Evolutionary conservation across 2,797 vertebrate genomes (phyloP).

Genomic region (Myotis daubentonii): DNA sequence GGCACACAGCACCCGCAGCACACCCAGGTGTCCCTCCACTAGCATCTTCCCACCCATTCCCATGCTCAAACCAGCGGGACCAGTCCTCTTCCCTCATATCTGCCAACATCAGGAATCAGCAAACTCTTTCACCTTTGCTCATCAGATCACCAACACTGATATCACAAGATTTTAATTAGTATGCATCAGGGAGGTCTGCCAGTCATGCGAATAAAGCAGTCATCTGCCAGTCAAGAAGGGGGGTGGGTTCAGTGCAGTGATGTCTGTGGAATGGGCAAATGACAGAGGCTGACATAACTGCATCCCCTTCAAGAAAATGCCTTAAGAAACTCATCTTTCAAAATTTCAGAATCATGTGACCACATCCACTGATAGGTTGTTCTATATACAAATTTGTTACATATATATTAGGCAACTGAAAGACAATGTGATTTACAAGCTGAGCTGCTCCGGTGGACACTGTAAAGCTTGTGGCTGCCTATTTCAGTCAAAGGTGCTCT

Average conservation of each 20-base stretch:
- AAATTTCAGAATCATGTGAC: background rate
- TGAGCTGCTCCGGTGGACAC: background rate
- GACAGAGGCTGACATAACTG: background rate
- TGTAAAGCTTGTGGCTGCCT: background rate
- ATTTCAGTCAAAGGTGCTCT: background rate
- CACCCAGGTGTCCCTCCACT: too few species aligned
- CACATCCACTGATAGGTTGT: background rate
- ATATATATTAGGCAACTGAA: background rate
- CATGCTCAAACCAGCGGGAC: accelerated
- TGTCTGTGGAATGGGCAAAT: background rate
- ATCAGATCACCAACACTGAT: background rate
- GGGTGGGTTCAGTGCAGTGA: accelerated
- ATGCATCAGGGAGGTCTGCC: background rate
- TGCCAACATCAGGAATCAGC: background rate
- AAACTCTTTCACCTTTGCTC: background rate
- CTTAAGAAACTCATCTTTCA: background rate
- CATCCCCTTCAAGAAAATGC: background rate
- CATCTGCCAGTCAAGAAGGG: background rate
- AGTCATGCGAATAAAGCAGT: background rate
- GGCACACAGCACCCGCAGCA: accelerated
- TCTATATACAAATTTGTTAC: background rate
- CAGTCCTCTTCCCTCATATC: accelerated
- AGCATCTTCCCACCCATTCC: accelerated
- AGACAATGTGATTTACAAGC: background rate
- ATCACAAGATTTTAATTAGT: background rate